A percentile compares a stretch with the other conserved stretches of the same genome.
These are phyloP conservation scores for Falco peregrinus DNA, from an alignment of 2,797 vertebrate genomes.

Conservation along the genomic window DNA sequence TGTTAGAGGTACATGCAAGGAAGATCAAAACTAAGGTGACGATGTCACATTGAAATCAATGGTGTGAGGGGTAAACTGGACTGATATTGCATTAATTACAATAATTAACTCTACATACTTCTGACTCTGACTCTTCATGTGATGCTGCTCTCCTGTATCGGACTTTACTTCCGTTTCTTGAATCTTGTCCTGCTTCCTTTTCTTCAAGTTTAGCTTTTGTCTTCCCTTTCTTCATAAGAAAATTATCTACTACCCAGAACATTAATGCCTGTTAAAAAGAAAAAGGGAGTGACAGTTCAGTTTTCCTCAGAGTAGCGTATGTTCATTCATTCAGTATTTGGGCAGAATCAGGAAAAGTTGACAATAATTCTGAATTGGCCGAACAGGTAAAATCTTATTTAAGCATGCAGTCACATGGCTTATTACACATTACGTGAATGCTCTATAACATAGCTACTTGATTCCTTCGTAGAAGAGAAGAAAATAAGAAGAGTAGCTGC, in stretches of 20 bases:
- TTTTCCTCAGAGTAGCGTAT: not conserved
- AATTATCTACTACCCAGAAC: slow-evolving; percentile 99
- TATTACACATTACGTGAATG: not conserved
- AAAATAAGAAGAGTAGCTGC: not conserved
- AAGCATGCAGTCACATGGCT: not conserved
- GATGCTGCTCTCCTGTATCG: slow-evolving; percentile 95
- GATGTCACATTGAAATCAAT: not conserved
- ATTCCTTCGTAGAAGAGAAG: not conserved
- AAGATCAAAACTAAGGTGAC: not conserved
- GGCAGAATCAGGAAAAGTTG: not conserved
- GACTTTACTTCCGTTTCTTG: slow-evolving; percentile 91
- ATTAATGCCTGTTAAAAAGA: slow-evolving; percentile 86
- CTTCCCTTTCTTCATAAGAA: slow-evolving; percentile 98
- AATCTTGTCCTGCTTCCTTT: slow-evolving; percentile 86
- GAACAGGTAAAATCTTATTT: not conserved
- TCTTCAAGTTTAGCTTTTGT: slow-evolving; percentile 99
- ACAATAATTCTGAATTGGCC: not conserved
- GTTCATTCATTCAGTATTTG: not conserved
- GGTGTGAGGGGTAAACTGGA: not conserved
- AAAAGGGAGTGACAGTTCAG: not conserved
- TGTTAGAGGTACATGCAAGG: not conserved
- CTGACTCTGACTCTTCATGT: slow-evolving; percentile 96
- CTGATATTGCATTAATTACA: not conserved
- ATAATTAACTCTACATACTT: slow-evolving; percentile 78
- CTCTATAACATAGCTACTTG: not conserved